Evolutionary conservation across 2,888 invertebrate genomes (phyloP), one percentile per base, ranked within the genome.

Genomic region (Orchesella flavescens): DNA sequence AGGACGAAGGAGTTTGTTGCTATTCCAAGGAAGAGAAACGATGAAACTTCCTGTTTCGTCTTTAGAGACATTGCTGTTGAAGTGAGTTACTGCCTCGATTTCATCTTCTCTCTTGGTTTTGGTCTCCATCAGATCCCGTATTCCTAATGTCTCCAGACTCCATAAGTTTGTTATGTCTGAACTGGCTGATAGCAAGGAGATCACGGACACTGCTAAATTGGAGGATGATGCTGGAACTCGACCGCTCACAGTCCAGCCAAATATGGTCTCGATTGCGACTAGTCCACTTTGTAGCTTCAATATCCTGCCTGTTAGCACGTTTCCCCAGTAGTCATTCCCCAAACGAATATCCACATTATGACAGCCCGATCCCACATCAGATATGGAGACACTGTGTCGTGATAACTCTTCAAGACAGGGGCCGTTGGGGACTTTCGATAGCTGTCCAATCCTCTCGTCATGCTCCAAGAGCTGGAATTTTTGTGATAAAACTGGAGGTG

Each of bases 201-300:
- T 21, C 9, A 63, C 74, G 10, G 46, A 23, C 1, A 49, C 74
- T 7, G 74, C 19, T 19, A 59, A 44, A 7, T 34, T 34, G 34
- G 34, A 34, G 34, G 34, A 34, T 4, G 34, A 4, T 34, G 34
- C 55, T 55, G 43, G 19, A 10, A 65, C 24, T n/a, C 46, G 21
- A 23, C 72, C 79, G 19, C 23, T 44, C 1, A 79, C n/a, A 0
- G 65, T 76, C 82, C 82, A 82, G 0, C 76, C 77, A 9, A 83
- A 57, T 10, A 21, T 34, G 9, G 83, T 83, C 24, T 83, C 72
- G 15, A 55, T n/a, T 24, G 76, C 82, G 0, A 24, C 24, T 4
- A 76, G 0, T 24, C 82, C 82, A 59, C 34, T 12, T 1, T 13
- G 2, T 17, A 82, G 13, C 15, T 76, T 12, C 3, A 53, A 3